Conservation (phyloP, 2,888 invertebrate genomes). For the Eudasyphora cyanicolor region DNA sequence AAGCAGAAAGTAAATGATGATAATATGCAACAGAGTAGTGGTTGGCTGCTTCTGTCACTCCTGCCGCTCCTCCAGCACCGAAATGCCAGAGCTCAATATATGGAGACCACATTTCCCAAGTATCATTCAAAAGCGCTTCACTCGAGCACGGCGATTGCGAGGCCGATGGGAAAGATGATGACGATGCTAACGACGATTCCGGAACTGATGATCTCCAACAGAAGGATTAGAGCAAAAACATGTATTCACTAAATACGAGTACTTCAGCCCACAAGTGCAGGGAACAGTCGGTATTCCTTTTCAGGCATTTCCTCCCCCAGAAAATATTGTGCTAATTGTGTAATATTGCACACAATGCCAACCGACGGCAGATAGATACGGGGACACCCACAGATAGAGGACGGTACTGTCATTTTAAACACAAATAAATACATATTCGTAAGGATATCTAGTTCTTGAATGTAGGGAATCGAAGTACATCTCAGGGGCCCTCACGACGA, state of each 20-base stretch:
- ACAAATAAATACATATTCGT: too few relatives aligned
- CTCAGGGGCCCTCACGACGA: too few relatives aligned
- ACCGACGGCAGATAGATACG: too few relatives aligned
- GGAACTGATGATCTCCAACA: background rate
- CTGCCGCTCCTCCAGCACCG: background rate
- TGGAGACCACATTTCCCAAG: conserved; percentile 18
- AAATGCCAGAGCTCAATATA: background rate
- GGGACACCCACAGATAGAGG: too few relatives aligned
- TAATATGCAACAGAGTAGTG: conserved; percentile 26
- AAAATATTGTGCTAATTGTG: conserved; percentile 64
- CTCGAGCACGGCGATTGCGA: background rate
- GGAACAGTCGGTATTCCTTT: conserved; percentile 48
- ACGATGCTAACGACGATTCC: conserved; percentile 40
- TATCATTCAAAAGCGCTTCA: conserved; percentile 34
- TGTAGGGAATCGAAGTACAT: too few relatives aligned
- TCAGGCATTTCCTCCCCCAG: background rate
- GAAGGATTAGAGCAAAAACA: background rate
- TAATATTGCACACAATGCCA: conserved; percentile 40
- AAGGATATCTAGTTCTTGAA: too few relatives aligned
- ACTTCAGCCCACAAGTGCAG: conserved; percentile 16
- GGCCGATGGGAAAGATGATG: background rate
- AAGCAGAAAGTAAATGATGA: conserved; percentile 40
- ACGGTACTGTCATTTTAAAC: too few relatives aligned
- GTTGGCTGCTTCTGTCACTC: too few relatives aligned
- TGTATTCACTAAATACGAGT: conserved; percentile 18